Evolutionary conservation across 2,888 invertebrate species (phyloP).

Genomic region (Cerastis rubricosa): DNA sequence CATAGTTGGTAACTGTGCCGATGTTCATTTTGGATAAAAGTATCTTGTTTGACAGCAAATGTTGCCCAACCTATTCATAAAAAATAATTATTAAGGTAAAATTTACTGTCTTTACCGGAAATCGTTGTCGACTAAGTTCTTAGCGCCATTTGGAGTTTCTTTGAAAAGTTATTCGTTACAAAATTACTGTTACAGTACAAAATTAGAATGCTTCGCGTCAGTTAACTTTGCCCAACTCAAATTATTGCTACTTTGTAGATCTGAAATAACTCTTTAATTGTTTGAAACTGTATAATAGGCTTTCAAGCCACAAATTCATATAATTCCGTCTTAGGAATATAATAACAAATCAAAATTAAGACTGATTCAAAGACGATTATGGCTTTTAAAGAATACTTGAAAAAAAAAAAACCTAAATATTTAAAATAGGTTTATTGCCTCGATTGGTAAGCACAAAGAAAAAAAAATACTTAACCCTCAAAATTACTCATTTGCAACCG

Average conservation of each 20-base stretch:
- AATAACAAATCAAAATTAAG: neutral
- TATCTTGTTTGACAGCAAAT: neutral
- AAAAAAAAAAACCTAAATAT: neutral
- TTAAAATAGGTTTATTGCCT: neutral
- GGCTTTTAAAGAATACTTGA: neutral
- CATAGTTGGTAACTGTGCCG: no score
- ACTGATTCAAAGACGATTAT: neutral
- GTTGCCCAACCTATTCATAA: neutral
- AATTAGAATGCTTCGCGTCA: conserved; percentile 59
- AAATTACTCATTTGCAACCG: neutral
- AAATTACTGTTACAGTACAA: conserved; percentile 59
- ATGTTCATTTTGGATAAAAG: no score
- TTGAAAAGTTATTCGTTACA: conserved; percentile 59
- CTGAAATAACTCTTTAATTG: conserved; percentile 65
- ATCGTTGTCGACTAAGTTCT: conserved; percentile 44
- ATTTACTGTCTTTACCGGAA: conserved; percentile 35
- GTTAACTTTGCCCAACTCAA: conserved; percentile 59
- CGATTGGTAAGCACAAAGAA: neutral
- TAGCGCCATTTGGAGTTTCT: conserved; percentile 57
- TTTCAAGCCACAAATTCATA: conserved; percentile 33
- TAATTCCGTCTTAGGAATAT: conserved; percentile 4
- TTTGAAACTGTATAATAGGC: conserved; percentile 52
- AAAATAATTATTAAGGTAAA: conserved; percentile 29
- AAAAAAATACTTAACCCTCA: neutral
- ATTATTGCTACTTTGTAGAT: conserved; percentile 67